Base-by-base conservation (phyloP, 1,140 invertebrate genomes). In the Bombus fervidus region DNA sequence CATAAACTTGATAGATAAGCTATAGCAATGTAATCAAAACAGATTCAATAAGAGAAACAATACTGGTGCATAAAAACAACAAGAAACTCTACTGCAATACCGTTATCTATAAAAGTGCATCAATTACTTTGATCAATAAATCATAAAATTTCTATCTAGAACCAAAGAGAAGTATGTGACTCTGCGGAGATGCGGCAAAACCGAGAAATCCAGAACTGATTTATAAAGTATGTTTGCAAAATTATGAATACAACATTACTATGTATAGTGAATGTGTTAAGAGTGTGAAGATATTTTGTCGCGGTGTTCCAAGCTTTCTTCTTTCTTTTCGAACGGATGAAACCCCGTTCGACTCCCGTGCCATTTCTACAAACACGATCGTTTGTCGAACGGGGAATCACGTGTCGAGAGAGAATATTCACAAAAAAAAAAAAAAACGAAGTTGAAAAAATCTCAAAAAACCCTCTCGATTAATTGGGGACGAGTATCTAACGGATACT, bases 201-300 rank as follows among this genome's bases (percentile, higher is more conserved):
- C 86, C 81, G 39, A 82, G 71, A 71, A 89, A 47, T 89, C 28
- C 43, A 90, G 25, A 77, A 90, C 86, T 90, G 31, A 90, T 90
- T 86, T 87, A 62, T 80, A 87, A 78, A 75, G 75, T 85, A 91
- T 91, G 89, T 88, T 88, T 86, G 89, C 81, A 83, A 91, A 91
- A 78, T 91, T 72, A 91, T 90, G 80, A 86, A 73, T 85, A 89
- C 39, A 91, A 90, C 69, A 90, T 91, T 85, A 88, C 73, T 59
- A 90, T 91, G 89, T 90, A 85, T 62, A 47, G 87, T 91, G 90
- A 90, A 86, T 91, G 90, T 91, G 86, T 90, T 82, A 74, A 90
- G 89, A 91, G 89, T 91, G 89, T 91, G 82, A 68, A 84, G 82
- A 59, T 77, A 81, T 80, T 86, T 86, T 80, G 57, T 69, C 78